Conservation (phyloP, 2,888 invertebrate genomes). For the Heliconius sara region DNA sequence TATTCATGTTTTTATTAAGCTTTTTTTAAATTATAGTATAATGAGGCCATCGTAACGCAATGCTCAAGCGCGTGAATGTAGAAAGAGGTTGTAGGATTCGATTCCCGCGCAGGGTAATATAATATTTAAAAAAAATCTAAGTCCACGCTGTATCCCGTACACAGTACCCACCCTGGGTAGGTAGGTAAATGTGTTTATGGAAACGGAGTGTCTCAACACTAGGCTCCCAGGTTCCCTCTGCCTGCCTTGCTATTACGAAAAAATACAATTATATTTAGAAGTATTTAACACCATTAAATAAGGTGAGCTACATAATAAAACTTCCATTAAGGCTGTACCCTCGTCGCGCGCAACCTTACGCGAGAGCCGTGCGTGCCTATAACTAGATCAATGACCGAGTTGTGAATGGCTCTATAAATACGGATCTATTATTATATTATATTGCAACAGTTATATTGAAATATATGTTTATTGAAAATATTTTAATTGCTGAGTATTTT, state of each 20-base stretch:
- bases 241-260: too few species aligned
- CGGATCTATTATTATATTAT: slow-evolving; percentile 27
- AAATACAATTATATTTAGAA: too few species aligned
- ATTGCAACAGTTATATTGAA: neutral
- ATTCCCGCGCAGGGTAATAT: too few species aligned
- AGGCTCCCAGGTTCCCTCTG: too few species aligned
- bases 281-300: neutral
- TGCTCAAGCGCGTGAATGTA: too few species aligned
- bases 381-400: slow-evolving; percentile 41
- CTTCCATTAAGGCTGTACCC: neutral
- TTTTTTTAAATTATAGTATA: neutral
- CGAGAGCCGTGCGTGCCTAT: slow-evolving; percentile 15
- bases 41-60: neutral
- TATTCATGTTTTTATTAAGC: neutral
- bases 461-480: neutral
- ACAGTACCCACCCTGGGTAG: too few species aligned
- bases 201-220: too few species aligned
- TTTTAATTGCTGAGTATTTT: neutral
- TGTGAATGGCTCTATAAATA: slow-evolving; percentile 37
- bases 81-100: neutral
- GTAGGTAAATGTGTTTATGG: too few species aligned
- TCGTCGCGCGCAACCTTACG: slow-evolving; percentile 7
- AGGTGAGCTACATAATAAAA: slow-evolving; percentile 14
- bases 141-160: too few species aligned
- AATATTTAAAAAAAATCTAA: too few species aligned